Evolutionary conservation across 2,113 vertebrate species (phyloP).

Genomic region (Edolisoma coerulescens): DNA sequence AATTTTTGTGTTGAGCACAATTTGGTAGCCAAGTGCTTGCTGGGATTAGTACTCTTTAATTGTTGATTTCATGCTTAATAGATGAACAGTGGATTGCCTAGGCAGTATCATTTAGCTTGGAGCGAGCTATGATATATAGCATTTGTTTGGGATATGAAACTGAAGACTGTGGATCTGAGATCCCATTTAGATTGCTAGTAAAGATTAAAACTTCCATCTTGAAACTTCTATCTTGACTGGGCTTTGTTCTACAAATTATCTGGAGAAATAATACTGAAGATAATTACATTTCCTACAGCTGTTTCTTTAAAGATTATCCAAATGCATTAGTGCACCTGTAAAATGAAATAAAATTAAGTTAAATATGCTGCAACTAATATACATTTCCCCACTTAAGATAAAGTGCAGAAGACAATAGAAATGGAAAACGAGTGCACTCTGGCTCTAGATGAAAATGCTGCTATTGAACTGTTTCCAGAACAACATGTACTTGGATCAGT

Average conservation of each 20-base stretch:
- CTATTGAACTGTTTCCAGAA: conserved; percentile 75
- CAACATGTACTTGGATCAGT: conserved; percentile 78
- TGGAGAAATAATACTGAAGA: conserved; percentile 16
- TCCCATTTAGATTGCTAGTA: conserved; percentile 55
- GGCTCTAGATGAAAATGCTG: conserved; percentile 73
- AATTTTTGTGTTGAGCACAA: background rate
- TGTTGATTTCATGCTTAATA: background rate
- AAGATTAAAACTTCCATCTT: conserved; percentile 39
- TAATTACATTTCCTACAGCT: conserved; percentile 28
- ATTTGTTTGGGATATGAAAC: background rate
- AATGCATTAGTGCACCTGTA: conserved; percentile 44
- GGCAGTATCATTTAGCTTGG: background rate
- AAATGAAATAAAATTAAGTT: conserved; percentile 49
- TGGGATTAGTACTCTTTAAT: background rate
- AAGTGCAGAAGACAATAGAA: conserved; percentile 61
- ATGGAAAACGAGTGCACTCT: conserved; percentile 52
- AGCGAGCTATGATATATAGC: background rate
- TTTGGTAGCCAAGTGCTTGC: background rate
- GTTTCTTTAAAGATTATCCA: conserved; percentile 43
- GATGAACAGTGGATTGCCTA: background rate
- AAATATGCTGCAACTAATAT: conserved; percentile 28
- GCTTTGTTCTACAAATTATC: conserved; percentile 40
- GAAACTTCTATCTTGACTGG: conserved; percentile 9
- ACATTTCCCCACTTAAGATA: conserved; percentile 45
- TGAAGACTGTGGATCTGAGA: background rate